Conservation (phyloP, 2,888 invertebrate genomes). For the Aquatica leii region DNA sequence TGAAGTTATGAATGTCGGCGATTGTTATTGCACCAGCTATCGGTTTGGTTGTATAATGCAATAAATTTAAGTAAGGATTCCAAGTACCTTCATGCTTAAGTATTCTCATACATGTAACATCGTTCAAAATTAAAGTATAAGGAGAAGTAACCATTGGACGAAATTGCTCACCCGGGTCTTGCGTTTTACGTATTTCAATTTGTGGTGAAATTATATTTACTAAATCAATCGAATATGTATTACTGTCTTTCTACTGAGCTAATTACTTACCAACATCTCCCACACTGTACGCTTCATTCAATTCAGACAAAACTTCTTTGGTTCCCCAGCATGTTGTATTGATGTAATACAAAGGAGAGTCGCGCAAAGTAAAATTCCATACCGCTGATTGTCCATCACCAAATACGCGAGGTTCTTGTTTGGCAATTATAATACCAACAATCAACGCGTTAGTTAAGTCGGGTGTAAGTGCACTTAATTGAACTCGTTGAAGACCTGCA, state of each 20-base stretch:
- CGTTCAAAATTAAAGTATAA: constrained; percentile 69
- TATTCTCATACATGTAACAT: constrained; percentile 51
- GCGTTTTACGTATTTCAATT: constrained; percentile 64
- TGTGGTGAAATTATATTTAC: constrained; percentile 76
- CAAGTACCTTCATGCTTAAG: constrained; percentile 66
- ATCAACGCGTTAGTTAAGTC: constrained; percentile 55
- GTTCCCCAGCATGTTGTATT: constrained; percentile 82
- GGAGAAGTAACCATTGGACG: constrained; percentile 73
- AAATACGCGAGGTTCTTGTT: constrained; percentile 64
- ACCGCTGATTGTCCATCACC: constrained; percentile 70
- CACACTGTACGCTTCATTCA: constrained; percentile 70
- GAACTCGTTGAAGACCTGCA: constrained; percentile 48
- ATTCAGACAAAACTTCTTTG: constrained; percentile 63
- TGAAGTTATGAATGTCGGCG: constrained; percentile 62
- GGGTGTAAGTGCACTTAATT: constrained; percentile 52
- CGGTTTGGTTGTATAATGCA: constrained; percentile 73
- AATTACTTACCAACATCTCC: constrained; percentile 74
- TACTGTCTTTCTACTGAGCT: no score
- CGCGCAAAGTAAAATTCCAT: constrained; percentile 78
- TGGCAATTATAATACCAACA: constrained; percentile 71
- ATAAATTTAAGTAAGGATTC: constrained; percentile 61
- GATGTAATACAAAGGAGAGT: constrained; percentile 74
- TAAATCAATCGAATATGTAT: constrained; percentile 54
- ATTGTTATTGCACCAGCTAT: constrained; percentile 65
- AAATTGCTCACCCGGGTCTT: constrained; percentile 67